These are phyloP conservation scores for Chrysina gloriosa DNA, from an alignment of 2,888 invertebrate species.

Conservation along the genomic window DNA sequence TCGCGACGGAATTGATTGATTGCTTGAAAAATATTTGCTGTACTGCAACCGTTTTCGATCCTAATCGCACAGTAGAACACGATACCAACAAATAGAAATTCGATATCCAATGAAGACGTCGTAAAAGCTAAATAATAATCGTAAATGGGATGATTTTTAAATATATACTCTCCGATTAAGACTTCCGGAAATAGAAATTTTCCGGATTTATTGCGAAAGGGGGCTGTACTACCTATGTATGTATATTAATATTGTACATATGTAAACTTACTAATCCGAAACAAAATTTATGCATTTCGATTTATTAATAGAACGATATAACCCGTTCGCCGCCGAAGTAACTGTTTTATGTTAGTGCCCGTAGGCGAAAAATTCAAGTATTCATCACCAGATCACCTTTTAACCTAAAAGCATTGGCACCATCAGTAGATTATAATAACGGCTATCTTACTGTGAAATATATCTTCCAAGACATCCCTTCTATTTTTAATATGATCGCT, in stretches of 20 bases:
- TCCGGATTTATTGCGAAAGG: no score
- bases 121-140: conserved; percentile 4
- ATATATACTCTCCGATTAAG: no score
- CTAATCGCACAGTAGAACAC: conserved; percentile 42
- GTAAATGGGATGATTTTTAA: no score
- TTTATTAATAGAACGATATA: conserved; percentile 46
- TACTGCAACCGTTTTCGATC: conserved; percentile 40
- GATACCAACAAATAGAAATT: conserved; percentile 48
- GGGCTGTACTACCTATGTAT: not conserved
- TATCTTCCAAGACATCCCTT: conserved; percentile 18
- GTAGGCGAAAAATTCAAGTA: conserved; percentile 63
- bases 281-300: conserved; percentile 34
- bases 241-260: not conserved
- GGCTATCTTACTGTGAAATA: conserved; percentile 31
- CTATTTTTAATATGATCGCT: conserved; percentile 23
- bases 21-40: conserved; percentile 32
- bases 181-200: no score
- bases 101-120: conserved; percentile 41
- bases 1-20: conserved; percentile 34
- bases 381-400: conserved; percentile 68
- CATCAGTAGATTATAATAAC: conserved; percentile 53
- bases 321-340: conserved; percentile 23
- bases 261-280: conserved; percentile 23
- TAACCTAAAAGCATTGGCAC: conserved; percentile 66
- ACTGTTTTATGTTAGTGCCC: conserved; percentile 55